A percentile compares a stretch with the other conserved stretches of the same genome.
phyloP scores from a whole-genome alignment of 2,888 invertebrate genomes.

The Diachrysia chrysitis region DNA sequence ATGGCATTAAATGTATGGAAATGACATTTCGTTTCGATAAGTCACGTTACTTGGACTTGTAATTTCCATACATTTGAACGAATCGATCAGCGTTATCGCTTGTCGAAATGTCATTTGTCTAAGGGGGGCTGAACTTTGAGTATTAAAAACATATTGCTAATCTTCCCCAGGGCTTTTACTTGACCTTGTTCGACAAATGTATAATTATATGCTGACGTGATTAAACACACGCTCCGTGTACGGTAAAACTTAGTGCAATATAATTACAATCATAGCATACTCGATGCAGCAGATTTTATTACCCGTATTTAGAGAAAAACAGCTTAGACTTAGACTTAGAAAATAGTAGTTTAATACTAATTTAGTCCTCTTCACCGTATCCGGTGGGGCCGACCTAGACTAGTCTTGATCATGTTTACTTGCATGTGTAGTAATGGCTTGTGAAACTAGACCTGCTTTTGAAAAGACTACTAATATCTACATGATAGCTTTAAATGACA shows the following conservation, averaged over 20 bases:
- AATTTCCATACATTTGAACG: no score
- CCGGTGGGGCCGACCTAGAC: not conserved
- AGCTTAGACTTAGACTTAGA: not conserved
- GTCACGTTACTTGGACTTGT: no score
- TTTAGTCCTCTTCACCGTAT: not conserved
- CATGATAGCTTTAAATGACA: no score
- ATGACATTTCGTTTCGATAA: no score
- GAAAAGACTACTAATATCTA: no score
- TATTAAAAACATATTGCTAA: conserved; percentile 12
- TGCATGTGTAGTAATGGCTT: no score
- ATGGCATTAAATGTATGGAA: no score
- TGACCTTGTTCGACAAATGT: conserved; percentile 58
- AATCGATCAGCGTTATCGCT: no score
- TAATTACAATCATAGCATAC: conserved; percentile 50
- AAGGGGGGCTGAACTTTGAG: not conserved
- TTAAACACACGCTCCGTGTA: conserved; percentile 62
- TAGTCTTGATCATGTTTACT: no score
- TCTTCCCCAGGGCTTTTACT: conserved; percentile 16
- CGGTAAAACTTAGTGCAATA: conserved; percentile 58
- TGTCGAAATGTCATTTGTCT: no score
- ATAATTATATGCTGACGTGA: conserved; percentile 53
- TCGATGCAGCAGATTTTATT: conserved; percentile 16
- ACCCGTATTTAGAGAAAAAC: not conserved
- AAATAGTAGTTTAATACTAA: no score
- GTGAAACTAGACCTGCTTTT: no score